Evolutionary conservation across 2,113 vertebrate genomes (phyloP).

Genomic region (Rafetus swinhoei): DNA sequence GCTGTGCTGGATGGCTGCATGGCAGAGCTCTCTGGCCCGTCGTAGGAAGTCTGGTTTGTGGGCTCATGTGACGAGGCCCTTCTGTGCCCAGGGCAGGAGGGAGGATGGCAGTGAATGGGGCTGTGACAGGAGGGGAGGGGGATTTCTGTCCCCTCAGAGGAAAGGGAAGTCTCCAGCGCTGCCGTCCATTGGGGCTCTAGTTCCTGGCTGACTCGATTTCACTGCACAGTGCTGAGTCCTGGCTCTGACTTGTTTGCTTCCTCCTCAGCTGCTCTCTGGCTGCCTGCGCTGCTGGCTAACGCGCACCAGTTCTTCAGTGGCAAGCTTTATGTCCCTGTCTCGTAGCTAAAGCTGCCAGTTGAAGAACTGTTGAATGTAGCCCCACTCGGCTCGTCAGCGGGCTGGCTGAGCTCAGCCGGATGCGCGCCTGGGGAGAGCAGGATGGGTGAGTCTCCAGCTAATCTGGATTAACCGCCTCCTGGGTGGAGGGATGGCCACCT

Average conservation of each 20-base stretch:
- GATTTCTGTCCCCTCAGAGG: not conserved
- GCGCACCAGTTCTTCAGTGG: constrained; percentile 99
- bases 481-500: not conserved
- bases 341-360: constrained; percentile 99
- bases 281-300: constrained; percentile 85
- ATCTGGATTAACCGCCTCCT: not conserved
- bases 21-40: too few species aligned
- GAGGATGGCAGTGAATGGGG: not conserved
- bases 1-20: too few species aligned
- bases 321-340: constrained; percentile 99
- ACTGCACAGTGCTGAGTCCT: fast-evolving
- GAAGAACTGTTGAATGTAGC: constrained; percentile 99
- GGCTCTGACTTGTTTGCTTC: constrained; percentile 38
- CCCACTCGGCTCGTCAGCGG: constrained; percentile 76
- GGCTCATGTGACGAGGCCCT: not conserved
- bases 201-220: not conserved
- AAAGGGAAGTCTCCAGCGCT: not conserved
- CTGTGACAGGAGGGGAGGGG: not conserved
- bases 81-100: not conserved
- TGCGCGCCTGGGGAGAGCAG: fast-evolving
- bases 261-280: constrained; percentile 40
- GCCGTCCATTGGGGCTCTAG: not conserved
- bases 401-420: not conserved
- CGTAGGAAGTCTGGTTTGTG: too few species aligned
- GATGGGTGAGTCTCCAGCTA: not conserved